Evolutionary conservation across 2,888 invertebrate species (phyloP).

Genomic region (Willowsia nigromaculata): DNA sequence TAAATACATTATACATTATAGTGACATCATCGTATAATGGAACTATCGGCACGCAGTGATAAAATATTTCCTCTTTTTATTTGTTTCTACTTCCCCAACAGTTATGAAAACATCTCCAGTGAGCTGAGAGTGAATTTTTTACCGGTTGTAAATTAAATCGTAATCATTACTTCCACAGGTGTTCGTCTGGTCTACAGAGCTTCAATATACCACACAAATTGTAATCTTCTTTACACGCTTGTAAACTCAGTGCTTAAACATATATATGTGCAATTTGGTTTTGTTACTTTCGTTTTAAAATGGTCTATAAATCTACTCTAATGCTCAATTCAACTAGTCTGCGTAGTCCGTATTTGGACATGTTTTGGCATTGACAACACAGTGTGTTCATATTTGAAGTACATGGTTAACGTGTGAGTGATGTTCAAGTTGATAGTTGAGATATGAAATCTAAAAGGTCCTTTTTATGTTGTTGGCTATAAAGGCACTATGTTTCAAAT

Average conservation of each 20-base stretch:
- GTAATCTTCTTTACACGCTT: not conserved
- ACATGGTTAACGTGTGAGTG: not conserved
- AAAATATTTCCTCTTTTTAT: not conserved
- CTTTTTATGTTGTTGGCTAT: not conserved
- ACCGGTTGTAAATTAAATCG: not conserved
- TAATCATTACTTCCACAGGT: constrained; percentile 27
- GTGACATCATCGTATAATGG: constrained; percentile 32
- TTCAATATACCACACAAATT: not conserved
- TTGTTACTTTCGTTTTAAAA: constrained; percentile 32
- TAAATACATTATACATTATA: not conserved
- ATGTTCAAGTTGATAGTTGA: not conserved
- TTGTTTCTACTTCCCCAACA: not conserved
- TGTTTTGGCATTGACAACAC: constrained; percentile 58
- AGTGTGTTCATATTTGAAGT: not conserved
- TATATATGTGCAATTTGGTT: not conserved
- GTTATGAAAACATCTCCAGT: not conserved
- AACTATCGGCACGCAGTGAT: not conserved
- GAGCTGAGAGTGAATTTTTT: not conserved
- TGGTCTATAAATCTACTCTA: constrained; percentile 36
- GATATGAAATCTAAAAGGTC: not conserved
- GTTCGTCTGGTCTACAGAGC: not conserved
- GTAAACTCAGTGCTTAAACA: not conserved
- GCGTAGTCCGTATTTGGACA: constrained; percentile 44
- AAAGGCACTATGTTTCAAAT: constrained; percentile 25
- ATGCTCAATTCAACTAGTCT: constrained; percentile 19